Evolutionary conservation across 2,888 invertebrate genomes (phyloP), one percentile per base, ranked within the genome.

Genomic region (Harpagoxenus sublaevis): DNA sequence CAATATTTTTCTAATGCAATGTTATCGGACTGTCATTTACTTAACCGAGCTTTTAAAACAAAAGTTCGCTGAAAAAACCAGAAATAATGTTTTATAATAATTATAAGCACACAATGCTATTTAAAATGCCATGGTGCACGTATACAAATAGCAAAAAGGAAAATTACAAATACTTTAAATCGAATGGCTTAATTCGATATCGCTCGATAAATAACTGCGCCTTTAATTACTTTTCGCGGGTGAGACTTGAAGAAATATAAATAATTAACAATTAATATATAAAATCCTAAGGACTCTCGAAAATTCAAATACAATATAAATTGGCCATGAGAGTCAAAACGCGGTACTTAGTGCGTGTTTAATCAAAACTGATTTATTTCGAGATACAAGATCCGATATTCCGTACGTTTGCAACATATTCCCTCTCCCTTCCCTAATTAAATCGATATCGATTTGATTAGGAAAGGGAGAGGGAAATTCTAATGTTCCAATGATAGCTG

Each of bases 181-280:
- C 10, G 12, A 48, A 48, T 39, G 48, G 18, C 12, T 79, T 73
- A 79, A 60, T 60, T 81, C 60, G 48, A 81, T 48, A 28, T 53
- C 18, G 12, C 23, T 55, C 71, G 9, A 57, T 9, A 81, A n/a
- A 81, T 28, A 73, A 81, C 12, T 51, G 60, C 8, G 48, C n/a
- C 48, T 35, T 73, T 62, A 81, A 81, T 73, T 74, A 81, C 74
- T 60, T 60, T 48, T 23, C 48, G 60, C 60, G 28, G 39, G 60
- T 48, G 39, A 48, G 18, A 71, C 73, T 79, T 60, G 23, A 18
- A 71, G 28, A 60, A 81, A 81, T 39, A 81, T 81, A 81, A 81
- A 74, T 60, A 79, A 79, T 79, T 23, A 23, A 23, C 73, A 81
- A 81, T 81, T 81, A 81, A 81, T 81, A 23, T 23, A 23, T 23